Base-by-base conservation (phyloP, 2,113 vertebrate genomes). In the Eulacestoma nigropectus region DNA sequence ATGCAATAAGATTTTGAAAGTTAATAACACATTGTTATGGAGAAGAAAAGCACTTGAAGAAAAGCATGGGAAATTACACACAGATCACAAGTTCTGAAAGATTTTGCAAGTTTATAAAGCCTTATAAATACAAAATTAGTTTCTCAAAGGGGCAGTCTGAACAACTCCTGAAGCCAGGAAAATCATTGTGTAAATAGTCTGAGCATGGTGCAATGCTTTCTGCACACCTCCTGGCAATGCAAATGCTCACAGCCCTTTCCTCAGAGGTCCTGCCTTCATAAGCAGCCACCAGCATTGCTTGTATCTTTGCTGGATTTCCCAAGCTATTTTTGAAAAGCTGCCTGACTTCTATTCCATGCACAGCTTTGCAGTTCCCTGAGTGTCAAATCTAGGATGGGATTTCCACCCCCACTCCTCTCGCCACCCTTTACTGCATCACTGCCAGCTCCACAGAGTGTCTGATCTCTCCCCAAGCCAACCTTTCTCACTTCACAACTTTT, bases 11-110 rank as follows among this genome's bases (percentile, higher is more conserved):
- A 79, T 80, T 96, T 90, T 72, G 74, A 18, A 96, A 90, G 89
- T 74, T 95, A 97, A 74, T 82, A 89, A 44, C 50, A 70, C 21
- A 41, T 90, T 94, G 93, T 97, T 89, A 89, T 73, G 63, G 91
- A 87, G 56, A 85, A 44, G 46, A 80, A 95, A 95, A 83, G 52
- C 50, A 68, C 59, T 94, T 55, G 86, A 74, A 73, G 50, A 82
- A 85, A 59, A 81, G 53, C 37, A 74, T 2, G 11, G 42, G 50
- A 89, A 89, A 87, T 95, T 80, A 93, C 21, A 5, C 65, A 84
- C 29, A 55, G 57, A 92, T 69, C 69, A 78, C 41, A 90, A 88
- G 55, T 96, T 89, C 88, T 89, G 90, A 64, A 69, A 85, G 82
- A 82, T 76, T 93, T 72, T 91, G 56, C 76, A 89, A 94, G 77